Percentiles rank a stretch among this genome's conserved stretches.
Evolutionary conservation across 2,113 vertebrate species (phyloP).

Genomic region (Notiomystis cincta): DNA sequence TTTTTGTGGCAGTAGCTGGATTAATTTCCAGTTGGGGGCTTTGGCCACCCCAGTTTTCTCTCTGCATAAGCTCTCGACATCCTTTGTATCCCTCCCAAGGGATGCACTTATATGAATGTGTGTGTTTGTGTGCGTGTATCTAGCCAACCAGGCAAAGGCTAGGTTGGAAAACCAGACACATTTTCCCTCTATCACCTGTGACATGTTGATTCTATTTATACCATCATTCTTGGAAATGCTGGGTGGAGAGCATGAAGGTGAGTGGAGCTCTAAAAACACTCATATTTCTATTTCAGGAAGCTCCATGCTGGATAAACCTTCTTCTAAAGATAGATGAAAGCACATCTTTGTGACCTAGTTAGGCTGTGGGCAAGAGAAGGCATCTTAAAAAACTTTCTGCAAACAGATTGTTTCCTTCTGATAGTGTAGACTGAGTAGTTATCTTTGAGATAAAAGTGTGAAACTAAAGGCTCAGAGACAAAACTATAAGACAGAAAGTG

Average conservation of each 20-base stretch:
- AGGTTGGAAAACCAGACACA: not conserved
- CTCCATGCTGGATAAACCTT: not conserved
- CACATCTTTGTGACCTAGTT: not conserved
- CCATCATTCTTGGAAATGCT: not conserved
- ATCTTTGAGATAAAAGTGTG: not conserved
- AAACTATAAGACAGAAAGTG: not conserved
- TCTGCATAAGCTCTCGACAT: not conserved
- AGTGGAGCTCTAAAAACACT: not conserved
- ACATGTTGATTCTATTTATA: conserved; percentile 24
- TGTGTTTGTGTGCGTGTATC: not conserved
- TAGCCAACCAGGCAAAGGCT: not conserved
- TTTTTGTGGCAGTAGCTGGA: not conserved
- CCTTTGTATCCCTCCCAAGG: not conserved
- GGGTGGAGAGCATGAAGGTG: not conserved
- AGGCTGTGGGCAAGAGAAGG: not conserved
- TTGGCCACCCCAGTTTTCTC: not conserved
- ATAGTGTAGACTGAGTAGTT: not conserved
- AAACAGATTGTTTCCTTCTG: not conserved
- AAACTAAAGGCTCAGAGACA: not conserved
- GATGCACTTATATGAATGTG: not conserved
- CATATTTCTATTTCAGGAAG: not conserved
- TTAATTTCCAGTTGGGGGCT: not conserved
- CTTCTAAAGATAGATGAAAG: conserved; percentile 26
- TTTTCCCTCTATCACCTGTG: not conserved
- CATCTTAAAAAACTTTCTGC: not conserved